Percentiles rank a stretch among this genome's conserved stretches.
phyloP scores from a whole-genome alignment of 37 sponge, comb jelly and placozoan species.

The Agelas oroides region DNA sequence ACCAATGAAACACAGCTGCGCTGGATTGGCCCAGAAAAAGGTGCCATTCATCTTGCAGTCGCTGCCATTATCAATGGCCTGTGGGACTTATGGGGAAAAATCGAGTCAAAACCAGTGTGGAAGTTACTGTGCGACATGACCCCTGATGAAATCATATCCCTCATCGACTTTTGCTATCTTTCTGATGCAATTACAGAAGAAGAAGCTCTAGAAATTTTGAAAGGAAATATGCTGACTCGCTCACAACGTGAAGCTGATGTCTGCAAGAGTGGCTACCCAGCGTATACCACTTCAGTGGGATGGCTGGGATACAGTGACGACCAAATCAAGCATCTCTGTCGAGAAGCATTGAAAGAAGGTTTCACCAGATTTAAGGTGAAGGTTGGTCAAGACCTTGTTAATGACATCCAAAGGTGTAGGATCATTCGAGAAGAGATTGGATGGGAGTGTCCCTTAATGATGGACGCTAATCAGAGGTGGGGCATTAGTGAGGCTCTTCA shows the following conservation, averaged over 20 bases:
- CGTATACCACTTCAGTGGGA: constrained; percentile 87
- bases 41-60: constrained; percentile 82
- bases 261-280: constrained; percentile 67
- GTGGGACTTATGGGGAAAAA: constrained; percentile 94
- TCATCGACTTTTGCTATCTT: constrained; percentile 81
- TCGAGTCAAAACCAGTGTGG: constrained; percentile 89
- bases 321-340: constrained; percentile 45
- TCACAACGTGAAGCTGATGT: constrained; percentile 46
- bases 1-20: constrained; percentile 85
- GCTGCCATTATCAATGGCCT: constrained; percentile 86
- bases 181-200: constrained; percentile 76
- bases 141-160: constrained; percentile 79
- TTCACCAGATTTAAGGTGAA: constrained; percentile 90
- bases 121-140: constrained; percentile 65
- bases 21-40: constrained; percentile 95
- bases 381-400: constrained; percentile 75
- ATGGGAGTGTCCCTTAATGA: constrained; percentile 75
- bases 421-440: constrained; percentile 84
- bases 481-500: constrained; percentile 73
- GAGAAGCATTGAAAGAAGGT: constrained; percentile 67
- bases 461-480: constrained; percentile 87
- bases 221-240: constrained; percentile 26
- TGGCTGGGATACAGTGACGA: constrained; percentile 93
- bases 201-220: constrained; percentile 73
- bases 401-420: constrained; percentile 65